Evolutionary conservation across 1,140 invertebrate species (phyloP).

Genomic region (Arion vulgaris): DNA sequence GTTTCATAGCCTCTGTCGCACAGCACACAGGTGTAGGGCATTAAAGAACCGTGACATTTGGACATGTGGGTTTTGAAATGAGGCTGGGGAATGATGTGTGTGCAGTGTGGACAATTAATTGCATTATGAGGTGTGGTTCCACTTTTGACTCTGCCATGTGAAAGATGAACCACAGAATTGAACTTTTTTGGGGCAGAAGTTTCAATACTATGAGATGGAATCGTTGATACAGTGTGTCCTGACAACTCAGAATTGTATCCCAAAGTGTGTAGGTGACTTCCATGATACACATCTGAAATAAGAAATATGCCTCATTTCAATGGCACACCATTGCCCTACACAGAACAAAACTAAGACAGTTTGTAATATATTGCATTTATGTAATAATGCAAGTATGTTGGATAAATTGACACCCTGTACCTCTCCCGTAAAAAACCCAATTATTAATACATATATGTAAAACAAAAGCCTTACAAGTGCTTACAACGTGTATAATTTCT

Average conservation of each 20-base stretch:
- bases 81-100: neutral
- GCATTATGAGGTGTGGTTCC: neutral
- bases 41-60: constrained; percentile 6
- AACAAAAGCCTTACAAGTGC: too few species aligned
- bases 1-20: constrained; percentile 32
- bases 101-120: constrained; percentile 20
- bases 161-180: neutral
- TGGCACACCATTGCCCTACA: neutral
- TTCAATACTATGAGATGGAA: neutral
- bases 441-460: too few species aligned
- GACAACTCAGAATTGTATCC: neutral
- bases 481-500: too few species aligned
- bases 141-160: neutral
- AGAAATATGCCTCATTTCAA: constrained; percentile 21
- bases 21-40: constrained; percentile 7
- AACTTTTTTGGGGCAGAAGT: neutral
- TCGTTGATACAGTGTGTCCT: neutral
- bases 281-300: constrained; percentile 14
- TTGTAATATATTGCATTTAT: too few species aligned
- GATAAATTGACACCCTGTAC: too few species aligned
- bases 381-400: too few species aligned
- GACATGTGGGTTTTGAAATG: constrained; percentile 22
- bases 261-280: neutral
- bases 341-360: neutral
- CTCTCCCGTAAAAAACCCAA: too few species aligned